Conservation (phyloP, 2,888 invertebrate species). For the Azorinus chamasolen region DNA sequence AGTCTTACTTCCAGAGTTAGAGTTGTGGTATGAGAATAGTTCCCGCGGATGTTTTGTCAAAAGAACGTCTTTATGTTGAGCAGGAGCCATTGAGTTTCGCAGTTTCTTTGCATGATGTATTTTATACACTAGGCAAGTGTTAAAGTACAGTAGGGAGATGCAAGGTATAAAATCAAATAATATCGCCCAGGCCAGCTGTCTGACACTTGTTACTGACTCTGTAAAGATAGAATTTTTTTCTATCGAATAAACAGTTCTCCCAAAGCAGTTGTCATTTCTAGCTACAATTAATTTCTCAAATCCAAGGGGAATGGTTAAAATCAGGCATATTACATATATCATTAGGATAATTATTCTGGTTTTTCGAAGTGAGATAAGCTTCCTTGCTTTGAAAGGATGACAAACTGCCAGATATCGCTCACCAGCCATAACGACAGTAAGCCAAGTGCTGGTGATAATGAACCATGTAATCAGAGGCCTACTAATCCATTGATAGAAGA, state of each 20-base stretch:
- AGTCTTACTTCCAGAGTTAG: conserved; percentile 12
- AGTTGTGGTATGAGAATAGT: conserved; percentile 56
- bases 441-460: conserved; percentile 84
- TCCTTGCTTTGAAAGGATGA: conserved; percentile 83
- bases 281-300: conserved; percentile 72
- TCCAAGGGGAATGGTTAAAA: conserved; percentile 78
- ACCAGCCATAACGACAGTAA: conserved; percentile 85
- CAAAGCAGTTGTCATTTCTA: conserved; percentile 52
- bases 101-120: conserved; percentile 76
- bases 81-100: conserved; percentile 77
- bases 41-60: conserved; percentile 58
- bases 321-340: conserved; percentile 74
- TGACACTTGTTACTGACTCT: conserved; percentile 58
- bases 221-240: conserved; percentile 62
- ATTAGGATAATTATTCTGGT: conserved; percentile 79
- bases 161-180: conserved; percentile 83
- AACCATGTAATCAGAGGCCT: conserved; percentile 82
- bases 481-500: conserved; percentile 79
- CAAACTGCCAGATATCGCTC: conserved; percentile 85
- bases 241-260: conserved; percentile 61
- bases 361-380: conserved; percentile 80
- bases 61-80: conserved; percentile 51
- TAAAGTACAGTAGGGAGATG: conserved; percentile 82
- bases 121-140: conserved; percentile 80
- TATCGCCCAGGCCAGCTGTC: conserved; percentile 80